Percentiles rank a stretch among this genome's conserved stretches.
Conservation (phyloP, 53 echinoderm and acorn worm species). For the Arbacia lixula region DNA sequence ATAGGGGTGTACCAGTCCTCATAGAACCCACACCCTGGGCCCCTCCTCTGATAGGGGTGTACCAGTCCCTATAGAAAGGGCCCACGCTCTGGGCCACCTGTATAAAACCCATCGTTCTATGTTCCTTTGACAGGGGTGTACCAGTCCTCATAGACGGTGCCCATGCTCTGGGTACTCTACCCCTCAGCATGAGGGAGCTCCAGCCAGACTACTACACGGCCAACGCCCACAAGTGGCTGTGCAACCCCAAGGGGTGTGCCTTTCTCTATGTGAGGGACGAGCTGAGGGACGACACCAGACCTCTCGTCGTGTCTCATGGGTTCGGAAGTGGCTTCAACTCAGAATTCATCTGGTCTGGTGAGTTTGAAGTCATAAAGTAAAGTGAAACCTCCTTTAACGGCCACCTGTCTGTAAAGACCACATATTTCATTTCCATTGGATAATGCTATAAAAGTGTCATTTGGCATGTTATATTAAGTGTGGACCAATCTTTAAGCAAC, state of each 20-base stretch:
- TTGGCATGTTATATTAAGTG: too few species aligned
- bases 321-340: slow-evolving; percentile 85
- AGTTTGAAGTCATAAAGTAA: too few species aligned
- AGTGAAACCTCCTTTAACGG: too few species aligned
- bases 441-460: too few species aligned
- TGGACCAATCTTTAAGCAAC: too few species aligned
- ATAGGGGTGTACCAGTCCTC: too few species aligned
- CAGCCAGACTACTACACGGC: slow-evolving; percentile 73
- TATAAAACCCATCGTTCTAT: too few species aligned
- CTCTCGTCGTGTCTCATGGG: slow-evolving; percentile 80
- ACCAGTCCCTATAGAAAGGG: slow-evolving; percentile 77
- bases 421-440: too few species aligned
- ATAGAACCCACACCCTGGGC: not conserved
- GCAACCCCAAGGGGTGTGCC: slow-evolving; percentile 74
- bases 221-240: slow-evolving; percentile 91
- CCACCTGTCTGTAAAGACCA: too few species aligned
- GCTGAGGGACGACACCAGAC: slow-evolving; percentile 44
- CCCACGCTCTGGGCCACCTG: slow-evolving; percentile 68
- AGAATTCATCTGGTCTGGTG: slow-evolving; percentile 92
- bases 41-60: slow-evolving; percentile 54
- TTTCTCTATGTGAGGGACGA: slow-evolving; percentile 69
- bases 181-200: slow-evolving; percentile 59
- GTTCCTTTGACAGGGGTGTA: slow-evolving; percentile 65
- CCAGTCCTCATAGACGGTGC: slow-evolving; percentile 83
- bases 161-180: slow-evolving; percentile 74